phyloP scores from a whole-genome alignment of 1,140 invertebrate genomes.

The Protaetia brevitarsis region DNA sequence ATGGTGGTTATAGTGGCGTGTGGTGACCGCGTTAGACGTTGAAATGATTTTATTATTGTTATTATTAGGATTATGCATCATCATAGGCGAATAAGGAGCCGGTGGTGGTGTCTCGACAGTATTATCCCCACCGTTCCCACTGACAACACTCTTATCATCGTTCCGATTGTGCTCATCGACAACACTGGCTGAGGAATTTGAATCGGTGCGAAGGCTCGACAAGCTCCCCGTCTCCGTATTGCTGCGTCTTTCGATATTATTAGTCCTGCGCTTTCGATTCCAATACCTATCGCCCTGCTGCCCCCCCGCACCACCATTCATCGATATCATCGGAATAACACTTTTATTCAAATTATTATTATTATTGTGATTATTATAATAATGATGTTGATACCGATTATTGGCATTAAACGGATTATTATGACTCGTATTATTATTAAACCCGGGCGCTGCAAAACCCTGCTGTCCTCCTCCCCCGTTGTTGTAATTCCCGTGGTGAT shows the following conservation, averaged over 20 bases:
- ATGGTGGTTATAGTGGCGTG: too few relatives aligned
- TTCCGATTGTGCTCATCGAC: slow-evolving; percentile 35
- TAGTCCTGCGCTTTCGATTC: background rate
- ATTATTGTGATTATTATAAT: too few relatives aligned
- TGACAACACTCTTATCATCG: slow-evolving; percentile 26
- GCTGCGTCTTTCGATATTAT: slow-evolving; percentile 25
- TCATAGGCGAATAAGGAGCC: slow-evolving; percentile 31
- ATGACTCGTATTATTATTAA: too few relatives aligned
- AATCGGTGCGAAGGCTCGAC: slow-evolving; percentile 38
- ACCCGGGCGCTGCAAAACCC: too few relatives aligned
- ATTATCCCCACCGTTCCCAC: too few relatives aligned
- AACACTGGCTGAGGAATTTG: slow-evolving; percentile 36
- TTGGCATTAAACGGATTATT: too few relatives aligned
- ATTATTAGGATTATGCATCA: background rate
- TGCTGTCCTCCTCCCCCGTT: too few relatives aligned
- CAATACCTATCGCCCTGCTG: slow-evolving; percentile 1
- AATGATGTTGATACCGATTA: too few relatives aligned
- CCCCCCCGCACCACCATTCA: too few relatives aligned
- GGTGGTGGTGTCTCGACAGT: slow-evolving; percentile 32
- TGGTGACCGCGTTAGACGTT: too few relatives aligned
- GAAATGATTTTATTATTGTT: slow-evolving; percentile 13
- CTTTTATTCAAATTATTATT: too few relatives aligned
- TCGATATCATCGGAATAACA: too few relatives aligned
- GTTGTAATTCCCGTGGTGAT: background rate
- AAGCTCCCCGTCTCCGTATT: slow-evolving; percentile 30